Evolutionary conservation across 2,113 vertebrate genomes (phyloP), one percentile per base, ranked within the genome.

Genomic region (Amphiprion percula): DNA sequence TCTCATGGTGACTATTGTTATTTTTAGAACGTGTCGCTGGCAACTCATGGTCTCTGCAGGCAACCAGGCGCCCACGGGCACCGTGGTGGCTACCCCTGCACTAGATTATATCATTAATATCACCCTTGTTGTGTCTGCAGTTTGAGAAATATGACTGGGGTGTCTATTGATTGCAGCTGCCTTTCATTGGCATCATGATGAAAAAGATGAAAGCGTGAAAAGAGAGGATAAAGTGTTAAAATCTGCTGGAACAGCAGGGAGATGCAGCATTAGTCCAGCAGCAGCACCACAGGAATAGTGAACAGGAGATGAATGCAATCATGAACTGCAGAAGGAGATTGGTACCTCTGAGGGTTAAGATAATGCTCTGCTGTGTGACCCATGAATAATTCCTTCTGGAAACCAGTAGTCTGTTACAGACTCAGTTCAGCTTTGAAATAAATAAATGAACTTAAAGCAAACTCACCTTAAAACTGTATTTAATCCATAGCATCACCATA

Each of bases 241-340:
- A 74, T 70, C 0, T 47, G 33, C 44, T 46, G 58, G 30, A 63
- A 72, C 50, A 68, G 47, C 37, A 26, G 53, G 52, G 26, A 33
- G 68, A 63, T 61, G 28, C 53, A 49, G 67, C 58, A 46, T 67
- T 24, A 64, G 50, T 62, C 11, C 33, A 37, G 3, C 53, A 50
- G 60, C 26, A 41, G 60, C 26, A 17, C 16, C 7, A 41, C 4
- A 61, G 28, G 56, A 58, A 30, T 7, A 44, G 47, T 46, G 65
- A 70, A 26, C 72, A 83, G 62, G 23, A 81, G 58, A 79, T 76
- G 23, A 55, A 68, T 68, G 67, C 23, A 65, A 71, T 79, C 7
- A 59, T 52, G 58, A 72, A 67, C 69, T 82, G 73, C 64, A 83
- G 68, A 52, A 68, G 55, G 28, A 56, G 63, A 67, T 60, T 4